Base-by-base conservation (phyloP, 2,888 invertebrate genomes). In the Drosophila suboccidentalis region DNA sequence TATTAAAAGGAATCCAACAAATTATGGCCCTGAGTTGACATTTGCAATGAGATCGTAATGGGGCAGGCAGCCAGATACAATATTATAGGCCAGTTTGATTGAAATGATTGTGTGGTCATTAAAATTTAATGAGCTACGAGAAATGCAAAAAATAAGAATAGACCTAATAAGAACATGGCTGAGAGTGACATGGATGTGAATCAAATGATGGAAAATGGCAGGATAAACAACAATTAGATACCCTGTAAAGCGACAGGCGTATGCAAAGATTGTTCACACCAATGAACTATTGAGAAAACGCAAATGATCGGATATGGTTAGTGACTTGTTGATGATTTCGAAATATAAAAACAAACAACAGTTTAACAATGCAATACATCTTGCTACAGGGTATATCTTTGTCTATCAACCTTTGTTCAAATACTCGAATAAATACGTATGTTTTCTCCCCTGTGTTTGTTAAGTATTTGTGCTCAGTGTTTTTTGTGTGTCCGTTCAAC, bases 101-200 rank as follows among this genome's bases (percentile, higher is more conserved):
- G 75, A 79, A 75, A 66, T 62, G 68, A 68, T 75, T 78, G 62
- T 75, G 47, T 54, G 63, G 34, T 59, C 65, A 73, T 77, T 78
- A 66, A 77, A 74, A 78, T 77, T 77, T 74, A 78, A 77, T 77
- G 80, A 76, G 80, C 73, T 68, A 55, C 64, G 50, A 71, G 60
- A 50, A 69, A 53, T 69, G 68, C 50, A 57, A 57, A 74, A 29
- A 29, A 8, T 67, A 53, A 69, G 61, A 44, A 57, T 17, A 17
- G 19, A 11, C 43, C 17, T 17, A 43, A 36, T 17, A 43, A 36
- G n/a, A 57, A 38, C 46, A 19, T 15, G 17, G 38, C 46, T 49
- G 39, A 53, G 26, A 43, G 36, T 65, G 70, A 59, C 65, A 57
- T 55, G 63, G 64, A 59, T 58, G 60, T 66, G 41, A 26, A 22